These are phyloP conservation scores for Scophthalmus maximus DNA, from an alignment of 2,113 vertebrate species.

Conservation along the genomic window DNA sequence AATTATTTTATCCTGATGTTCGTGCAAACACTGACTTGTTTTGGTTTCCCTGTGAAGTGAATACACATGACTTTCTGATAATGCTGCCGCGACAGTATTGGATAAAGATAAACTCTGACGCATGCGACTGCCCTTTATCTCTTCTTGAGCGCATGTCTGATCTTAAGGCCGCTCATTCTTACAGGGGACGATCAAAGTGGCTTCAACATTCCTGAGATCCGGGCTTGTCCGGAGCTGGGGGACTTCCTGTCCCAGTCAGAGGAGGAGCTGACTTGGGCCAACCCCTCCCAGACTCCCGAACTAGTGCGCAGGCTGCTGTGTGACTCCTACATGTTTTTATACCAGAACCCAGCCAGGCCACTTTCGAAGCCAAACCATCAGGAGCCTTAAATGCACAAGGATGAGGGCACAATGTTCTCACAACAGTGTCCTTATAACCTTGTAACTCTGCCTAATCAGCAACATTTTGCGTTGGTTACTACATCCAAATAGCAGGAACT, in stretches of 20 bases:
- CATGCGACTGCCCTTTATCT: constrained; percentile 49
- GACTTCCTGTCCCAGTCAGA: constrained; percentile 81
- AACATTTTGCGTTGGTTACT: constrained; percentile 41
- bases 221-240: constrained; percentile 82
- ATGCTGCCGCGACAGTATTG: constrained; percentile 9
- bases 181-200: constrained; percentile 80
- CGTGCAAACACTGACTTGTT: constrained; percentile 13
- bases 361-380: constrained; percentile 39
- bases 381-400: constrained; percentile 25
- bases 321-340: constrained; percentile 86
- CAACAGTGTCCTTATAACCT: constrained; percentile 58
- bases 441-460: constrained; percentile 26
- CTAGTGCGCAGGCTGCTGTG: constrained; percentile 81
- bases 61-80: constrained; percentile 38
- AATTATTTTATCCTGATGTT: constrained; percentile 1
- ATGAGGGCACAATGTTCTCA: constrained; percentile 51
- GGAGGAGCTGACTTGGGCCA: constrained; percentile 63
- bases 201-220: constrained; percentile 82
- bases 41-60: constrained; percentile 5
- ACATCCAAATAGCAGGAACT: constrained; percentile 37
- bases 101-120: constrained; percentile 59
- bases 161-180: constrained; percentile 25
- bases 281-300: constrained; percentile 71
- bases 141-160: constrained; percentile 48
- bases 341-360: constrained; percentile 67